Conservation (phyloP, 2,113 vertebrate species). For the Datnioides undecimradiatus region DNA sequence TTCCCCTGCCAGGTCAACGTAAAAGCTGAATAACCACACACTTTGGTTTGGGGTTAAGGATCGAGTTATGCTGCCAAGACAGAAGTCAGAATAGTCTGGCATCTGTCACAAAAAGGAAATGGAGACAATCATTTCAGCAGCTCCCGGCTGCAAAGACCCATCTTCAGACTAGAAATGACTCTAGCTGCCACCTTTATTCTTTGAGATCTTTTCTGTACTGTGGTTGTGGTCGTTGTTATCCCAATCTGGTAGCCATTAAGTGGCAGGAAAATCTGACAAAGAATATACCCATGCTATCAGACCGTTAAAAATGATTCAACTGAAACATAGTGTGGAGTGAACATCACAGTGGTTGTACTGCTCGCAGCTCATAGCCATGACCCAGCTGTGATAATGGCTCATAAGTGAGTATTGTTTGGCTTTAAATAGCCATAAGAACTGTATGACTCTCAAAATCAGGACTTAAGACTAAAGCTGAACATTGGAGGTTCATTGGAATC, state of each 20-base stretch:
- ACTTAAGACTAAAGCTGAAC: neutral
- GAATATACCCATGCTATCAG: neutral
- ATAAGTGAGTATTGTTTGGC: neutral
- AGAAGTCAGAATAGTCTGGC: neutral
- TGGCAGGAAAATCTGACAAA: neutral
- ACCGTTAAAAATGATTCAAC: neutral
- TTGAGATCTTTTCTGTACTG: neutral
- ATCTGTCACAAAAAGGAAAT: neutral
- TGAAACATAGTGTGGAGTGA: neutral
- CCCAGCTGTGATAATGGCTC: neutral
- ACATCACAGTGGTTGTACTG: neutral
- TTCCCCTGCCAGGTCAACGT: neutral
- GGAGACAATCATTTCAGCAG: neutral
- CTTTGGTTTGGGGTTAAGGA: neutral
- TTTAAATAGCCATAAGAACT: neutral
- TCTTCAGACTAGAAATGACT: too few species aligned
- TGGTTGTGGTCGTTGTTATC: neutral
- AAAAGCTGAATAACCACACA: neutral
- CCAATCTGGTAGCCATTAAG: neutral
- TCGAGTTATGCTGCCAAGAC: neutral
- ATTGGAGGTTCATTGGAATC: neutral
- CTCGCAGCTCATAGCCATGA: neutral
- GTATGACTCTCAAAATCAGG: neutral
- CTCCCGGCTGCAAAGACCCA: neutral
- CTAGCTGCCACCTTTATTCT: neutral